Percentiles rank a stretch among this genome's conserved stretches.
These are phyloP conservation scores for Oncorhynchus mykiss DNA, from an alignment of 2,113 vertebrate species.

Conservation along the genomic window DNA sequence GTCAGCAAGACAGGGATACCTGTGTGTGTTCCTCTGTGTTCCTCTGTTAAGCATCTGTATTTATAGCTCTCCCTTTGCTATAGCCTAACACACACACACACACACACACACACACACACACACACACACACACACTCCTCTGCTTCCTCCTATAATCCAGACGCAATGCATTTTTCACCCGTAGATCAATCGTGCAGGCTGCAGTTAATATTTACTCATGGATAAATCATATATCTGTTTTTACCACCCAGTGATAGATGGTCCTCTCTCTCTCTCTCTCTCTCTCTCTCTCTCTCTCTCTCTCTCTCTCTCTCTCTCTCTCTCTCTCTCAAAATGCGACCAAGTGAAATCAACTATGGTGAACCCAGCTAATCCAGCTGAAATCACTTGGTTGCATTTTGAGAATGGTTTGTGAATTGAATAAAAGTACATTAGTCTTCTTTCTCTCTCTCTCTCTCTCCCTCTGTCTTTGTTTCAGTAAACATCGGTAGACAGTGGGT, in stretches of 20 bases:
- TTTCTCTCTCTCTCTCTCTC: too few relatives aligned
- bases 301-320: background rate
- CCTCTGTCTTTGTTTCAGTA: background rate
- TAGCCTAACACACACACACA: too few relatives aligned
- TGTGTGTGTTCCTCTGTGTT: background rate
- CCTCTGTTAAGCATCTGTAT: constrained; percentile 18
- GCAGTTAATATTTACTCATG: constrained; percentile 64
- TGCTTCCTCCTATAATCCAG: constrained; percentile 49
- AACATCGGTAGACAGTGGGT: constrained; percentile 45
- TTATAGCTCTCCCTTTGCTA: background rate
- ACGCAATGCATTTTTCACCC: constrained; percentile 53
- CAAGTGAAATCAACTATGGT: too few relatives aligned
- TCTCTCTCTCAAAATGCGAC: too few relatives aligned
- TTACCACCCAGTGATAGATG: constrained; percentile 58
- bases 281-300: background rate
- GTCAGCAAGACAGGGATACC: background rate
- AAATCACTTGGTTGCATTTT: too few relatives aligned
- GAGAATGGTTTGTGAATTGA: too few relatives aligned
- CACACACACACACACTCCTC: background rate
- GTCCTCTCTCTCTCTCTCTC: background rate
- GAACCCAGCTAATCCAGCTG: too few relatives aligned
- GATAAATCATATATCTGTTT: constrained; percentile 67
- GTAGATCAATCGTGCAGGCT: constrained; percentile 58
- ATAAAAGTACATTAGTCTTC: constrained; percentile 7
- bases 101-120: background rate